Percentiles rank a stretch among this genome's conserved stretches.
Evolutionary conservation across 53 echinoderm and acorn worm species (phyloP).

Genomic region (Crossaster papposus): DNA sequence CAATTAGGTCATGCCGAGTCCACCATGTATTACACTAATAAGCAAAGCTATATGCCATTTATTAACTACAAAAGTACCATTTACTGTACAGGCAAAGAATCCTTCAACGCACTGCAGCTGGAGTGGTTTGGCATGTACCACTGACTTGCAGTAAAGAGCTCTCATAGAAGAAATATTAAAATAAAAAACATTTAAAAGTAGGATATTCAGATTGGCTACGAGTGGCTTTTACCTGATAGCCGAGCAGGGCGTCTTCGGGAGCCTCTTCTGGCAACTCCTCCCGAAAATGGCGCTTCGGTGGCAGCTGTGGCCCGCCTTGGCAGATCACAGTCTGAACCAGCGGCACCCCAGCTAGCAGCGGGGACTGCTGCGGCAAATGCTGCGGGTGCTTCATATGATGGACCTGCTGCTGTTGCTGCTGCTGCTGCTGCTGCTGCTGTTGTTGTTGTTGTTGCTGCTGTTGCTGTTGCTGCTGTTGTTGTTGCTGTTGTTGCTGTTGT

Average conservation of each 20-base stretch:
- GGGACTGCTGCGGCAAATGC: slow-evolving; percentile 26
- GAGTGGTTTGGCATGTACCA: too few species aligned
- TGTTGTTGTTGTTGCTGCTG: slow-evolving; percentile 44
- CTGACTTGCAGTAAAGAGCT: too few species aligned
- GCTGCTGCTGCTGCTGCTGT: slow-evolving; percentile 51
- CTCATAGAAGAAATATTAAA: not conserved
- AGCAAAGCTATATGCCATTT: too few species aligned
- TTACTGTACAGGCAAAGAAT: too few species aligned
- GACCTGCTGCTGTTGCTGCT: slow-evolving; percentile 29
- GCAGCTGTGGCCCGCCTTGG: slow-evolving; percentile 49
- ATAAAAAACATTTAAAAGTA: not conserved
- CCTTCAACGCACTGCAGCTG: too few species aligned
- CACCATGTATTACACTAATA: too few species aligned
- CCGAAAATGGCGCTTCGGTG: slow-evolving; percentile 70
- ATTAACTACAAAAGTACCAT: too few species aligned
- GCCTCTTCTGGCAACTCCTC: slow-evolving; percentile 68
- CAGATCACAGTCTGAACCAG: not conserved
- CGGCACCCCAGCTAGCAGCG: slow-evolving; percentile 19
- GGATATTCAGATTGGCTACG: not conserved
- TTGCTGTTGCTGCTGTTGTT: too few species aligned
- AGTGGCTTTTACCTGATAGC: slow-evolving; percentile 62
- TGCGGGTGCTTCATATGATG: slow-evolving; percentile 12
- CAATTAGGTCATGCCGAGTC: too few species aligned
- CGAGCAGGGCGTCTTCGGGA: slow-evolving; percentile 67
- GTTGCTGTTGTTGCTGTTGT: too few species aligned